Evolutionary conservation across 2,888 invertebrate species (phyloP), one percentile per base, ranked within the genome.

Genomic region (Abrostola tripartita): DNA sequence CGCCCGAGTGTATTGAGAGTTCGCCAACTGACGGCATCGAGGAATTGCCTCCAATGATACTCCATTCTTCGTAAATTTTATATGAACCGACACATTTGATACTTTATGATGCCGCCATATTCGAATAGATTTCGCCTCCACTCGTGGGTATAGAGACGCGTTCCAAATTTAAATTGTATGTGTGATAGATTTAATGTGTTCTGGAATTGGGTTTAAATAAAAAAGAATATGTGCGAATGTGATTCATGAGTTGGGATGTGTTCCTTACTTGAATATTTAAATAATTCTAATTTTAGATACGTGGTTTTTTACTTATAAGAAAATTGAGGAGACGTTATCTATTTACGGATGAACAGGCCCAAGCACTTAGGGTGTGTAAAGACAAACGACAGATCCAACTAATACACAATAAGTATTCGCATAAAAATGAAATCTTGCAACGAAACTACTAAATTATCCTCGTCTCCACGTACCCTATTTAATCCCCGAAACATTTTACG

Each of bases 1-100:
- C 90, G 91, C 95, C 92, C 93, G 81, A 84, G 95, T 88, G 95
- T 93, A 95, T 95, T 94, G 94, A 91, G 92, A 89, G 88, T 88
- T 88, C 85, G 88, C 90, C 86, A 89, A 91, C 87, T 84, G 81
- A 79, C 85, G 84, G 85, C 47, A 81, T 80, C 78, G 71, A 80
- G 85, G 85, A 85, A 89, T 90, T 88, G 89, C 90, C 86, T 87
- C 81, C 73, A 74, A 81, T 10, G 84, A 85, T 85, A 67, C 60
- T 60, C 42, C 83, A 81, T 84, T 81, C 81, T 88, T 88, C 89
- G 88, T 90, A 88, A 89, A 91, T 92, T 90, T 89, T 89, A 86
- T 88, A 92, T 89, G 90, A 88, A 84, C 82, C 81, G 81, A 82
- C 76, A 81, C 83, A 84, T 88, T 88, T 81, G 78, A 84, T 86